A percentile compares a stretch with the other conserved stretches of the same genome.
Evolutionary conservation across 1,140 invertebrate genomes (phyloP).

Genomic region (Zaprionus ornatus): DNA sequence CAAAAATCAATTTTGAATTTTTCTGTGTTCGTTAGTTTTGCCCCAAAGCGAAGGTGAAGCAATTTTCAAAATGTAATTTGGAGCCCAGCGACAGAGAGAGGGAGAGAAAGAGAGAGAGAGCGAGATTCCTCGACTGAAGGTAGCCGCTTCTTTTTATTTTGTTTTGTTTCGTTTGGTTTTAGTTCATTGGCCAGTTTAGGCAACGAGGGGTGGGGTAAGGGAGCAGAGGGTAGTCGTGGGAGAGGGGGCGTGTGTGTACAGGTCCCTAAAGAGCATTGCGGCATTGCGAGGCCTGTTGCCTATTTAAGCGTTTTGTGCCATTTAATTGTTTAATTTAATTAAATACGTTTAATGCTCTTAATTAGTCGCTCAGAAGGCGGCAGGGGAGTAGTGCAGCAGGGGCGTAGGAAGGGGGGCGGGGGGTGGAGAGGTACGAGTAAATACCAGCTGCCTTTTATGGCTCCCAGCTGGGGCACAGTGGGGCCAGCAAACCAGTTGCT

Average conservation of each 20-base stretch:
- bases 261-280: constrained; percentile 38
- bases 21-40: constrained; percentile 45
- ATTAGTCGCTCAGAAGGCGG: constrained; percentile 46
- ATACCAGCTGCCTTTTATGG: constrained; percentile 62
- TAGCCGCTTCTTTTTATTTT: background rate
- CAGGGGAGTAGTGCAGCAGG: constrained; percentile 2
- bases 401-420: background rate
- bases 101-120: background rate
- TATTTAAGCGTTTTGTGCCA: constrained; percentile 41
- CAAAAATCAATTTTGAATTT: constrained; percentile 68
- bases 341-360: constrained; percentile 77
- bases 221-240: background rate
- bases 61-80: constrained; percentile 54
- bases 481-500: constrained; percentile 38
- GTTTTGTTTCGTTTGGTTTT: background rate
- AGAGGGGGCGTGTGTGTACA: background rate
- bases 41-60: constrained; percentile 48
- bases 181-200: constrained; percentile 45
- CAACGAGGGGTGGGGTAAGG: constrained; percentile 4
- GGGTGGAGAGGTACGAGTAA: constrained; percentile 13
- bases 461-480: constrained; percentile 22
- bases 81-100: background rate
- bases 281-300: constrained; percentile 37
- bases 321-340: constrained; percentile 83
- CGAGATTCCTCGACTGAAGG: background rate